A percentile compares a stretch with the other conserved stretches of the same genome.
phyloP scores from a whole-genome alignment of 2,113 vertebrate species.

The Pollachius pollachius region DNA sequence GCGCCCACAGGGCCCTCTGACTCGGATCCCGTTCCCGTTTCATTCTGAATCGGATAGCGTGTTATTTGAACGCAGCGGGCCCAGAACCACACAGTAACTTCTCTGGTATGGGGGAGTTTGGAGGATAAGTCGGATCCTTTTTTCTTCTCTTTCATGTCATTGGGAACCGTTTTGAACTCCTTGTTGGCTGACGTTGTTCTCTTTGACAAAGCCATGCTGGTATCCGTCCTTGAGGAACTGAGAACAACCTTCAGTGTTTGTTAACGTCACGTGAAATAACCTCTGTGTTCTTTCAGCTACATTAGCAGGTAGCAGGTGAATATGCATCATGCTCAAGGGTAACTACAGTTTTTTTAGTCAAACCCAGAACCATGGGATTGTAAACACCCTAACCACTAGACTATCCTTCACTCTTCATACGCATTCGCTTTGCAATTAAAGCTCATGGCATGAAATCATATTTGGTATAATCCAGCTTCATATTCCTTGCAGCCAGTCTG shows the following conservation, averaged over 20 bases:
- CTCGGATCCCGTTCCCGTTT: constrained; percentile 12
- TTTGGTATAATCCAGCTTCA: too few relatives aligned
- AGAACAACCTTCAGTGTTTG: constrained; percentile 55
- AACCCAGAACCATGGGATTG: too few relatives aligned
- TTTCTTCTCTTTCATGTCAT: background rate
- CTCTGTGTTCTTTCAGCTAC: too few relatives aligned
- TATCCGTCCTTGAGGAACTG: constrained; percentile 27
- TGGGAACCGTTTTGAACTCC: constrained; percentile 46
- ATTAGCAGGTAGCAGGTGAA: too few relatives aligned
- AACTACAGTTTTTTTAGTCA: too few relatives aligned
- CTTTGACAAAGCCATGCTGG: constrained; percentile 35
- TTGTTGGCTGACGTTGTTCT: constrained; percentile 29
- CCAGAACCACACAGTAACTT: constrained; percentile 66
- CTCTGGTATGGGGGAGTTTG: constrained; percentile 59
- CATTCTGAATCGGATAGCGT: constrained; percentile 68
- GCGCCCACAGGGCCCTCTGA: constrained; percentile 31
- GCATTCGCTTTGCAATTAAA: too few relatives aligned
- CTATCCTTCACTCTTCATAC: too few relatives aligned
- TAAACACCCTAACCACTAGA: too few relatives aligned
- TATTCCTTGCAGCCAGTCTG: too few relatives aligned
- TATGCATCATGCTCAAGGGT: too few relatives aligned
- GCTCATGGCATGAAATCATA: too few relatives aligned
- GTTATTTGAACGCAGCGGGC: constrained; percentile 66
- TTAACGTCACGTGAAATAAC: constrained; percentile 23
- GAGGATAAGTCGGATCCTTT: constrained; percentile 27